Conservation (phyloP, 2,113 vertebrate genomes). For the Piprites chloris region DNA sequence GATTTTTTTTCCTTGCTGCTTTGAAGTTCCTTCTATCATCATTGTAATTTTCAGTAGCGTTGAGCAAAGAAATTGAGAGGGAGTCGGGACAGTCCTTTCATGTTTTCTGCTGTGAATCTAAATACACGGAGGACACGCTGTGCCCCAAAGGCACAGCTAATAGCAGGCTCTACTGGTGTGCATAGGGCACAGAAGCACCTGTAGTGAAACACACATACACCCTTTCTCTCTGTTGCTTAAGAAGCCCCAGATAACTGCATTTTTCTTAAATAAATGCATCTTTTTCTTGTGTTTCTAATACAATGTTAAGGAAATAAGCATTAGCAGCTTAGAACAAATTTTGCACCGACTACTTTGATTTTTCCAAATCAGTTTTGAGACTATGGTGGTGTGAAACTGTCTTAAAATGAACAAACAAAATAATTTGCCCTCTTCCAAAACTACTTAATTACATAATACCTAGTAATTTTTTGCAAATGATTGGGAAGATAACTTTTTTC, state of each 20-base stretch:
- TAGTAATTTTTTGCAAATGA: background rate
- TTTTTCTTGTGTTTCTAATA: background rate
- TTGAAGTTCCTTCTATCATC: slow-evolving; percentile 55
- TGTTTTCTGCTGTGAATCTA: background rate
- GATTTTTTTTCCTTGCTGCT: background rate
- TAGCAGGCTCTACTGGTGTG: background rate
- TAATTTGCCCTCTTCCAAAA: background rate
- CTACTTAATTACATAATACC: background rate
- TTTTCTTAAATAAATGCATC: background rate
- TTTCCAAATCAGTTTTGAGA: background rate
- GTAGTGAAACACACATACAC: fast-evolving
- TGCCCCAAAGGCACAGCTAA: background rate
- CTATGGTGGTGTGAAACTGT: background rate
- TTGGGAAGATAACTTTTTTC: background rate
- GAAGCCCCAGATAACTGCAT: fast-evolving
- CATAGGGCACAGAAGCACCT: background rate
- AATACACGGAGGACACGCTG: fast-evolving
- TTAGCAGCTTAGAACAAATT: background rate
- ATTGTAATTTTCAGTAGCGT: slow-evolving; percentile 39
- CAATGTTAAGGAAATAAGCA: background rate
- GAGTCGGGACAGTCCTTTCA: slow-evolving; percentile 9
- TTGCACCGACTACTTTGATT: background rate
- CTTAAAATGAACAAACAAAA: background rate
- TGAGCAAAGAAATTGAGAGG: background rate
- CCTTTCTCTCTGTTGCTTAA: background rate